Evolutionary conservation across 35 echinoderm and acorn worm genomes (phyloP).

Genomic region (Patiria miniata): DNA sequence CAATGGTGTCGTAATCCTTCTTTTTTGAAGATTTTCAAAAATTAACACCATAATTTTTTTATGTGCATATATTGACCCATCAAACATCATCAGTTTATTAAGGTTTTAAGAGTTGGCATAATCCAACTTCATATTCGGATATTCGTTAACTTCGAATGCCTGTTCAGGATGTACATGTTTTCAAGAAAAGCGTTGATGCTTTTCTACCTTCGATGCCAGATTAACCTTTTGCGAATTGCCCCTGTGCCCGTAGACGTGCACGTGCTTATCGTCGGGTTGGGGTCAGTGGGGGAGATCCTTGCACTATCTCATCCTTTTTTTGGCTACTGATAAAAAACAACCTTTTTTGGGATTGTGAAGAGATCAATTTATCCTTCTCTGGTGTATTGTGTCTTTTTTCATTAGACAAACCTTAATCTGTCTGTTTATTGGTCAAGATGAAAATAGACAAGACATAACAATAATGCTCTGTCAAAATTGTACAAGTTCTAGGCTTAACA

Average conservation of each 20-base stretch:
- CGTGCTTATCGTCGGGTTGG: neutral
- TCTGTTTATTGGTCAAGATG: no score
- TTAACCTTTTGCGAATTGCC: neutral
- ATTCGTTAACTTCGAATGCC: neutral
- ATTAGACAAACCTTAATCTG: no score
- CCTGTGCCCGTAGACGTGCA: neutral
- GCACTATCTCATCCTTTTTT: neutral
- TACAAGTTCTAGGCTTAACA: no score
- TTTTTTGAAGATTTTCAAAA: neutral
- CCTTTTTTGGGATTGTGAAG: no score
- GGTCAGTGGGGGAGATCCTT: neutral
- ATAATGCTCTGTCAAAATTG: no score
- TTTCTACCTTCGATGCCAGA: neutral
- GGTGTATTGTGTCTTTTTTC: no score
- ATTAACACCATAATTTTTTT: neutral
- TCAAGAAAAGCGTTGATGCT: neutral
- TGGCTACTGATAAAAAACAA: neutral
- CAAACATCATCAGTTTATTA: neutral
- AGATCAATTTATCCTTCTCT: no score
- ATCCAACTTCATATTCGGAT: neutral
- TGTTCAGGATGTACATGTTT: neutral
- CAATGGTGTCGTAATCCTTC: neutral
- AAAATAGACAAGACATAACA: no score
- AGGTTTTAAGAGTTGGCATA: neutral
- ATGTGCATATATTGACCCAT: neutral